Percentiles rank a stretch among this genome's conserved stretches.
Conservation (phyloP, 2,888 invertebrate species). For the Aporophyla nigra region DNA sequence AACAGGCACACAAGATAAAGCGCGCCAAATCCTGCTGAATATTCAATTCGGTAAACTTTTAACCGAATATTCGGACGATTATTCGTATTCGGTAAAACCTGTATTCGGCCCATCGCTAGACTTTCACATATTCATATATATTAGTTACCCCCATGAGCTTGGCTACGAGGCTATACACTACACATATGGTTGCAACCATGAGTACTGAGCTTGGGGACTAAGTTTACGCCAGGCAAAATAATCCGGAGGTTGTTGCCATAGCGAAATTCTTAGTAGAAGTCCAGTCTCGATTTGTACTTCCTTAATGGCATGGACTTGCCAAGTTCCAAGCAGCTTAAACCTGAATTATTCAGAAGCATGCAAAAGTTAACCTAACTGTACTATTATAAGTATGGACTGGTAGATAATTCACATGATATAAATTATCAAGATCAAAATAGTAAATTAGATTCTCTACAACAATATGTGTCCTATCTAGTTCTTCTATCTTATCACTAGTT, state of each 20-base stretch:
- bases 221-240: not conserved
- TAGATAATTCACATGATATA: conserved; percentile 1
- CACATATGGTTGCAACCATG: not conserved
- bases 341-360: not conserved
- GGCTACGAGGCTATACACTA: not conserved
- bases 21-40: too few relatives aligned
- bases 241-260: not conserved
- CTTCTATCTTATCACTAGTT: conserved; percentile 18
- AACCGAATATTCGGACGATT: too few relatives aligned
- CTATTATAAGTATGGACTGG: not conserved
- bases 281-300: not conserved
- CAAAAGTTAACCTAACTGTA: not conserved
- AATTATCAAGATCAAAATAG: conserved; percentile 4
- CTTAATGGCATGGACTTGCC: not conserved
- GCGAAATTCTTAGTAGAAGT: not conserved
- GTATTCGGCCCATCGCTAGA: too few relatives aligned
- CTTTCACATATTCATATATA: not conserved
- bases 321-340: not conserved
- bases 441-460: not conserved
- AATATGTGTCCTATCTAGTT: not conserved
- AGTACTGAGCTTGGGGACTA: not conserved
- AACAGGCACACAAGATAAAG: too few relatives aligned
- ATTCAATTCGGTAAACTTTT: too few relatives aligned
- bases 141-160: not conserved
- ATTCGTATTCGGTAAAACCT: too few relatives aligned